These are phyloP conservation scores for Coregonus suidteri DNA, from an alignment of 2,797 vertebrate species.

Conservation along the genomic window DNA sequence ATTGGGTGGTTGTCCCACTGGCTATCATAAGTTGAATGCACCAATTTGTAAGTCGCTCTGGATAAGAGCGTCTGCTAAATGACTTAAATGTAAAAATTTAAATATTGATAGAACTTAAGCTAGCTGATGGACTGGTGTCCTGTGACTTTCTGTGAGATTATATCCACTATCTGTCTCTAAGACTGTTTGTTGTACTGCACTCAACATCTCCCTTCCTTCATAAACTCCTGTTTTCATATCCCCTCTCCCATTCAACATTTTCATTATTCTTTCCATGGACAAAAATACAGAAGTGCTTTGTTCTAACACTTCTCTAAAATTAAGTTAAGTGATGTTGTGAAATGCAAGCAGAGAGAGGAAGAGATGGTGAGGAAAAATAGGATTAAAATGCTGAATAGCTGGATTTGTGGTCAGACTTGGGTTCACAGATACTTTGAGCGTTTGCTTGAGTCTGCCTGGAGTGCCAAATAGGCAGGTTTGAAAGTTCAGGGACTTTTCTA, in stretches of 20 bases:
- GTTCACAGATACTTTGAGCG: slow-evolving; percentile 15
- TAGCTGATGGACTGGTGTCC: too few species aligned
- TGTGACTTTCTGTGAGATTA: neutral
- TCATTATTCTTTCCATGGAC: neutral
- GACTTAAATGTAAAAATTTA: too few species aligned
- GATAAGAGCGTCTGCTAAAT: too few species aligned
- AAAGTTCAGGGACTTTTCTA: neutral
- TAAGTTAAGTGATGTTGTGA: neutral
- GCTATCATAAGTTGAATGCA: too few species aligned
- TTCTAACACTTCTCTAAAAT: neutral
- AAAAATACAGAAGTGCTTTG: slow-evolving; percentile 4
- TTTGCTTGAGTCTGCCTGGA: neutral
- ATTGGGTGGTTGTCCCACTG: too few species aligned
- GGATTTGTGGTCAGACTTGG: neutral
- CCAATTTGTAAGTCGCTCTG: too few species aligned
- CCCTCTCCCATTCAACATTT: neutral
- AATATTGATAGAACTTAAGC: too few species aligned
- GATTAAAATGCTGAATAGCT: slow-evolving; percentile 14
- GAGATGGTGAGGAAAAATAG: slow-evolving; percentile 3
- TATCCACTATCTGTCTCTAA: neutral
- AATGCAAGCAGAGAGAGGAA: neutral
- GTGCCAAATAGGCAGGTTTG: neutral
- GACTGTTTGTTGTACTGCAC: neutral
- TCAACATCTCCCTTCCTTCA: neutral
- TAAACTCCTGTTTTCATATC: neutral